A percentile compares a stretch with the other conserved stretches of the same genome.
phyloP scores from a whole-genome alignment of 2,797 vertebrate species.

The Loriculus beryllinus region DNA sequence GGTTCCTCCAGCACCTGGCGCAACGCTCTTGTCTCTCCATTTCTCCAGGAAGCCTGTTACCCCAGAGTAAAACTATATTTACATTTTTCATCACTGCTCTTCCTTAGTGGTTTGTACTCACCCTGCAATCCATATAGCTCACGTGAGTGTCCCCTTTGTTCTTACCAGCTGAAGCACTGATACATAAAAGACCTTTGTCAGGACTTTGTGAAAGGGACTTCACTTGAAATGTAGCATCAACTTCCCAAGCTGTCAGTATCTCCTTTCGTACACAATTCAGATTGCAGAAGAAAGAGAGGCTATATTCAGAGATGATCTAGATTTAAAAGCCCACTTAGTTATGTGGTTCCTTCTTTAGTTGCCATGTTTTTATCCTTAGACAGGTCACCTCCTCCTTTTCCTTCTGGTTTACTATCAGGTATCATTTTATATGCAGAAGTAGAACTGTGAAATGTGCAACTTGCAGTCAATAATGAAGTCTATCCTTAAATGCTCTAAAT shows the following conservation, averaged over 20 bases:
- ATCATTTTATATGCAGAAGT: neutral
- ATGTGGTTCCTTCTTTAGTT: neutral
- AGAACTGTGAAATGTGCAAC: neutral
- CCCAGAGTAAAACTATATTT: neutral
- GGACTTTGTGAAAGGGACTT: neutral
- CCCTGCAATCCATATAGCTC: neutral
- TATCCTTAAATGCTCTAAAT: slow-evolving; percentile 5
- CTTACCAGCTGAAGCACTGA: neutral
- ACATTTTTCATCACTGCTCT: neutral
- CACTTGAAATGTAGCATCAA: neutral
- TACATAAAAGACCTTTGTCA: neutral
- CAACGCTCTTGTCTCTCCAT: neutral
- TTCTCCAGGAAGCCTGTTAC: neutral
- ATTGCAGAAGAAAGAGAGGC: neutral
- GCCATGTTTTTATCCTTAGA: neutral
- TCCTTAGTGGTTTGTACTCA: neutral
- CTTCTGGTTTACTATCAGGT: neutral
- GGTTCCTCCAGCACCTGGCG: neutral
- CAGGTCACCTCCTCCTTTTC: neutral
- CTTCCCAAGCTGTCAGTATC: neutral
- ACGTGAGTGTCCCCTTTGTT: neutral
- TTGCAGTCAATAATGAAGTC: neutral
- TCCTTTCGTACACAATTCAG: neutral
- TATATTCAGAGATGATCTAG: neutral
- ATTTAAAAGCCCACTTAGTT: neutral